phyloP scores from a whole-genome alignment of 64 coral and sea anemone species.

The Hydrozoanthus tunicans region DNA sequence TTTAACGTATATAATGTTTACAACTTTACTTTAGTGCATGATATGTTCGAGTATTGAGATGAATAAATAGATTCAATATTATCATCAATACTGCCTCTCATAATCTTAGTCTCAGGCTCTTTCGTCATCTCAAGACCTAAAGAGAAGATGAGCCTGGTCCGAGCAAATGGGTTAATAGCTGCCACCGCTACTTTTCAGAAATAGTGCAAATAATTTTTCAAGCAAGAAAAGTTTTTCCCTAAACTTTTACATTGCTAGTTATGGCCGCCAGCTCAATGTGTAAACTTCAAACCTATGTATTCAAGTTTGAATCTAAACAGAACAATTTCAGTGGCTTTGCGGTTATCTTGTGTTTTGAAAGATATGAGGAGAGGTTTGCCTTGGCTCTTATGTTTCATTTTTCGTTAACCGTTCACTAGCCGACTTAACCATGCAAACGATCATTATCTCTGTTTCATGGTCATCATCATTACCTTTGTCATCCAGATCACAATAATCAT shows the following conservation, averaged over 20 bases:
- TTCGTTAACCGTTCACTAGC: neutral
- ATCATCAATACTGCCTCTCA: neutral
- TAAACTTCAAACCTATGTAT: neutral
- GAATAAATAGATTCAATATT: constrained; percentile 22
- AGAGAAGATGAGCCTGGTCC: neutral
- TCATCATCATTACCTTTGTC: no score
- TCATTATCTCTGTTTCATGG: no score
- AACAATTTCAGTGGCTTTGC: neutral
- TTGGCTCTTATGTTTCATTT: neutral
- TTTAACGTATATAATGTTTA: constrained; percentile 30
- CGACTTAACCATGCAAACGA: neutral
- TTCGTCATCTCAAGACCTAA: neutral
- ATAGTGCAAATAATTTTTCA: neutral
- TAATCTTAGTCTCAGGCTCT: neutral
- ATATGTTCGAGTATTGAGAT: neutral
- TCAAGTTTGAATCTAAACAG: neutral
- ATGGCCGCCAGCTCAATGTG: neutral
- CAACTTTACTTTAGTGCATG: constrained; percentile 26
- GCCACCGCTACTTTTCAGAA: neutral
- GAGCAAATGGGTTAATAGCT: neutral
- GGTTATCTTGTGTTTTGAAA: neutral
- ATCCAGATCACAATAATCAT: no score
- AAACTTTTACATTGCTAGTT: neutral
- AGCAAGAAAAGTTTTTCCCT: neutral
- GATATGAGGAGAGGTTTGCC: neutral